phyloP scores from a whole-genome alignment of 2,888 invertebrate species.

The Listrodromus nycthemerus region DNA sequence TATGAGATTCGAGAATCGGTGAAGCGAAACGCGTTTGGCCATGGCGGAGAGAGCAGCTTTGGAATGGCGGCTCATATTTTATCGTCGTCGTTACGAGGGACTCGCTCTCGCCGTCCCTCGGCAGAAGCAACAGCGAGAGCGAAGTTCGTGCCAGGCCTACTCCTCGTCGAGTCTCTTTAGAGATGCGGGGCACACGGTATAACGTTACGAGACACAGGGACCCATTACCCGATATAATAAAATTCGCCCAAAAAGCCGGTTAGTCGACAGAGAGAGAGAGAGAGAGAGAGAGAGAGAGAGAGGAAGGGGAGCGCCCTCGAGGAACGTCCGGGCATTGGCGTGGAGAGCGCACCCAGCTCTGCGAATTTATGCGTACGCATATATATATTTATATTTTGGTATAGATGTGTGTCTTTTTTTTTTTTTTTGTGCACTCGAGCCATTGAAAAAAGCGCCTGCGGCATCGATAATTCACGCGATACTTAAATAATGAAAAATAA shows the following conservation, averaged over 20 bases:
- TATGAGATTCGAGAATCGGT: conserved; percentile 36
- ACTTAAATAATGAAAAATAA: conserved; percentile 34
- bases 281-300: conserved; percentile 58
- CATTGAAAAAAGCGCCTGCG: conserved; percentile 13
- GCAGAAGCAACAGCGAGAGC: conserved; percentile 25
- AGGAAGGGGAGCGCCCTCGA: conserved; percentile 62
- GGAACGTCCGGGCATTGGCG: conserved; percentile 64
- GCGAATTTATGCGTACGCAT: conserved; percentile 24
- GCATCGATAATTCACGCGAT: conserved; percentile 39
- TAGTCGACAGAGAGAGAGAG: conserved; percentile 68
- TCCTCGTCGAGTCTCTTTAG: conserved; percentile 73
- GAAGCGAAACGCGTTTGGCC: background rate
- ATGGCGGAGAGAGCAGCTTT: background rate
- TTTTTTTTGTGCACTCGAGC: conserved; percentile 3
- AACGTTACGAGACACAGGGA: conserved; percentile 74
- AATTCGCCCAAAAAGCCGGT: conserved; percentile 79
- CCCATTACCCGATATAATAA: conserved; percentile 80
- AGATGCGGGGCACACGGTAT: conserved; percentile 71
- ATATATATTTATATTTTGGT: background rate
- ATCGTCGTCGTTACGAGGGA: conserved; percentile 73
- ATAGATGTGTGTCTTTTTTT: conserved; percentile 27
- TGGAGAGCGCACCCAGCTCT: conserved; percentile 53
- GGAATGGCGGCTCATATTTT: conserved; percentile 73
- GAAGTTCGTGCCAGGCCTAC: conserved; percentile 38
- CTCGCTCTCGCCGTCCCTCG: conserved; percentile 28